Base-by-base conservation (phyloP, 2,888 invertebrate genomes). In the Dolichomitus sp. region DNA sequence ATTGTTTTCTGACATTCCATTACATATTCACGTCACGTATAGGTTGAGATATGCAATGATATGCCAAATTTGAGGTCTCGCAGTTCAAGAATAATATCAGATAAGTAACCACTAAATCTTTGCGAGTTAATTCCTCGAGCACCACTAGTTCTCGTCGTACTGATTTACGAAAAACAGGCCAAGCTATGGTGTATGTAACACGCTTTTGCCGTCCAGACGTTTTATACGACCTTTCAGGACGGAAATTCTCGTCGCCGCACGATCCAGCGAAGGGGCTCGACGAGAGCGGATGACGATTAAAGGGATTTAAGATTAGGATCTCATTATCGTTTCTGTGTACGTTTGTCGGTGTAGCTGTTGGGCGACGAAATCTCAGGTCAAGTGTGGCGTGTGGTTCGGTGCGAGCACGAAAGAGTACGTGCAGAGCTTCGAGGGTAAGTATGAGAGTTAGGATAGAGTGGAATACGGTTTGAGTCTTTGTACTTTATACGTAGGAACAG, bases 261-360 rank as follows among this genome's bases (percentile, higher is more conserved):
- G 74, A 69, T 63, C 50, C 80, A 54, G 48, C 75, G 42, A 81
- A 81, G 77, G 81, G 73, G 80, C 83, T 70, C 74, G 66, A 42
- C 73, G 52, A 68, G 74, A 75, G 69, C 70, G 78, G 70, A 84
- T 79, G 75, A 85, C 84, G 84, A 84, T 84, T 83, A 85, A 75
- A 74, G 63, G 76, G 82, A 82, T 76, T 84, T 74, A 70, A 84
- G 85, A 85, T 85, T 81, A 79, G 52, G 70, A 84, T 84, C 82
- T 80, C 69, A 42, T 70, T 77, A 63, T 80, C 69, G 52, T 80
- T 74, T 52, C 52, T 23, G 50, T 33, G 52, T 73, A 66, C 48
- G 68, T 65, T 33, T 57, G 33, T 42, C 12, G 33, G 42, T 40
- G 45, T 75, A 45, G 17, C 27, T 61, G 65, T 52, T 42, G 65